phyloP scores from a whole-genome alignment of 30 jellyfish, hydroid and myxozoan genomes.

The Pseudorhiza aurosa region DNA sequence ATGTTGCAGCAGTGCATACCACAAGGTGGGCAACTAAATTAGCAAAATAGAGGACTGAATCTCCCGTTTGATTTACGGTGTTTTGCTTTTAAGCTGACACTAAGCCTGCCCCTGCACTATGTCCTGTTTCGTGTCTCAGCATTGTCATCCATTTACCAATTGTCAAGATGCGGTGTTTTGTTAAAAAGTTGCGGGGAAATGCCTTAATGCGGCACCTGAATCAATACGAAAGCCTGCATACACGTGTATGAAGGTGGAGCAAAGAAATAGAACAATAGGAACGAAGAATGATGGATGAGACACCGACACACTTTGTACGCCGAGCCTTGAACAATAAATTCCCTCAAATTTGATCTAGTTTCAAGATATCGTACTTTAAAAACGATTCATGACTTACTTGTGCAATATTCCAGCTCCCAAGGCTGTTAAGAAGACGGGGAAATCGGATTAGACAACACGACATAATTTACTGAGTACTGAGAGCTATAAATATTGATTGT shows the following conservation, averaged over 20 bases:
- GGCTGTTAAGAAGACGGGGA: conserved; percentile 28
- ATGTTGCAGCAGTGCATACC: no score
- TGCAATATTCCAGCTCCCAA: conserved; percentile 45
- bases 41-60: no score
- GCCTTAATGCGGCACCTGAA: conserved; percentile 15
- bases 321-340: neutral
- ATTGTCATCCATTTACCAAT: no score
- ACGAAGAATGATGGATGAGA: conserved; percentile 53
- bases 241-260: conserved; percentile 24
- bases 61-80: no score
- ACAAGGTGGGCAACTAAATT: no score
- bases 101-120: no score
- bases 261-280: neutral
- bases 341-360: neutral
- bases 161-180: no score
- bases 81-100: no score
- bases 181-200: no score
- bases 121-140: no score
- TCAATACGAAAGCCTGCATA: neutral
- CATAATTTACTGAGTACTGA: neutral
- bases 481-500: conserved; percentile 26
- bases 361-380: no score
- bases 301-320: conserved; percentile 31
- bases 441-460: conserved; percentile 35
- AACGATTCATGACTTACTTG: conserved; percentile 60